A percentile compares a stretch with the other conserved stretches of the same genome.
phyloP scores from a whole-genome alignment of 1,140 invertebrate genomes.

The Zaprionus lachaisei region DNA sequence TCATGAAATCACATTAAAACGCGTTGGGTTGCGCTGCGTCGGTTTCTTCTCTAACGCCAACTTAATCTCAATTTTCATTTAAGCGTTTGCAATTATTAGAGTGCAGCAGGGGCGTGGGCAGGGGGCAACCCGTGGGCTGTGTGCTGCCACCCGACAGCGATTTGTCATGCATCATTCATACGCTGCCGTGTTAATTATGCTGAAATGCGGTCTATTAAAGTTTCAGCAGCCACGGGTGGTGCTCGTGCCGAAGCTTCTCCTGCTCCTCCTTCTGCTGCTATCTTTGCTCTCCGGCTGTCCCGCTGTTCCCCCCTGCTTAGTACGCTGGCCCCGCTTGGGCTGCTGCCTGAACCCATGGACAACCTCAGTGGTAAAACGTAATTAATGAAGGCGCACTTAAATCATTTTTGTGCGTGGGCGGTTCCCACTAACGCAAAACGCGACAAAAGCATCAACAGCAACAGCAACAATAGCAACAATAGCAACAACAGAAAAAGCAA shows the following conservation, averaged over 20 bases:
- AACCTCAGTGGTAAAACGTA: constrained; percentile 61
- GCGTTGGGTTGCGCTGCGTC: constrained; percentile 4
- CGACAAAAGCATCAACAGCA: constrained; percentile 41
- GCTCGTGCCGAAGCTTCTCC: not conserved
- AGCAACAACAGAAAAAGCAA: constrained; percentile 13
- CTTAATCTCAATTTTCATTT: constrained; percentile 75
- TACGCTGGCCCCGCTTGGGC: not conserved
- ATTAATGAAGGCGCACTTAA: constrained; percentile 81
- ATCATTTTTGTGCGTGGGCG: constrained; percentile 78
- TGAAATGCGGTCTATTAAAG: constrained; percentile 81
- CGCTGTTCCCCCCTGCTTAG: constrained; percentile 2
- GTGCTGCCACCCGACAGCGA: constrained; percentile 24
- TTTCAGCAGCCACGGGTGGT: constrained; percentile 57
- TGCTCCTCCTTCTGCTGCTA: not conserved
- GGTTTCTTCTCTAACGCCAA: constrained; percentile 24
- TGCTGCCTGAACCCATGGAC: constrained; percentile 2
- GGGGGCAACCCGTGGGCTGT: constrained; percentile 1
- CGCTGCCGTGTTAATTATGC: constrained; percentile 79
- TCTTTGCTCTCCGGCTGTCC: not conserved
- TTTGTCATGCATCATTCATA: constrained; percentile 76
- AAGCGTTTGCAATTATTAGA: constrained; percentile 74
- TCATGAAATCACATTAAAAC: not conserved
- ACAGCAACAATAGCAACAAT: constrained; percentile 28
- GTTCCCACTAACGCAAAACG: constrained; percentile 43
- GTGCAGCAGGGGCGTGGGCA: not conserved